Percentiles rank a stretch among this genome's conserved stretches.
phyloP scores from a whole-genome alignment of 2,113 vertebrate genomes.

The Solea solea region DNA sequence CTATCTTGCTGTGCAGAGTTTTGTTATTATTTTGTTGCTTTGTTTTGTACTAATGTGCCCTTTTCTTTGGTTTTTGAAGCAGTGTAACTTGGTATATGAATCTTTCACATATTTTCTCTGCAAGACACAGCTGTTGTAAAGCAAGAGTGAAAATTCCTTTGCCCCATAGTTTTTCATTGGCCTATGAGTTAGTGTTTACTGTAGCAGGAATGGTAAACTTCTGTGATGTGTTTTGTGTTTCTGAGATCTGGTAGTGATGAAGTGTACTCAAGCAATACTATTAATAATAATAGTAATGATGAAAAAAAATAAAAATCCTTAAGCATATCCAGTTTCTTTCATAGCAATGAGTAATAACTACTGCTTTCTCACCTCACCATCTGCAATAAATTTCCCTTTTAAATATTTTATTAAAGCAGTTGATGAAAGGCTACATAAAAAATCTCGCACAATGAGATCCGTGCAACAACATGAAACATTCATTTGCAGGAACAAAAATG shows the following conservation, averaged over 20 bases:
- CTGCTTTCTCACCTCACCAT: neutral
- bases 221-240: slow-evolving; percentile 3
- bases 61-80: neutral
- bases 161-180: neutral
- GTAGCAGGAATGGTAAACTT: slow-evolving; percentile 8
- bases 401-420: neutral
- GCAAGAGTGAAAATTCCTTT: neutral
- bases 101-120: neutral
- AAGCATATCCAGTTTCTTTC: slow-evolving; percentile 2
- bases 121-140: neutral
- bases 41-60: too few species aligned
- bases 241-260: neutral
- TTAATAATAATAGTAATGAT: too few species aligned
- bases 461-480: slow-evolving; percentile 6
- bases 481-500: slow-evolving; percentile 1
- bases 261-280: neutral
- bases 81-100: neutral
- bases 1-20: too few species aligned
- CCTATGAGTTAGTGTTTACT: slow-evolving; percentile 13
- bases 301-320: neutral
- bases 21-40: too few species aligned
- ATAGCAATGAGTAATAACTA: neutral
- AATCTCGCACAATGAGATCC: neutral
- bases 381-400: neutral
- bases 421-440: neutral